Base-by-base conservation (phyloP, 1,140 invertebrate genomes). In the Cardiocondyla obscurior region DNA sequence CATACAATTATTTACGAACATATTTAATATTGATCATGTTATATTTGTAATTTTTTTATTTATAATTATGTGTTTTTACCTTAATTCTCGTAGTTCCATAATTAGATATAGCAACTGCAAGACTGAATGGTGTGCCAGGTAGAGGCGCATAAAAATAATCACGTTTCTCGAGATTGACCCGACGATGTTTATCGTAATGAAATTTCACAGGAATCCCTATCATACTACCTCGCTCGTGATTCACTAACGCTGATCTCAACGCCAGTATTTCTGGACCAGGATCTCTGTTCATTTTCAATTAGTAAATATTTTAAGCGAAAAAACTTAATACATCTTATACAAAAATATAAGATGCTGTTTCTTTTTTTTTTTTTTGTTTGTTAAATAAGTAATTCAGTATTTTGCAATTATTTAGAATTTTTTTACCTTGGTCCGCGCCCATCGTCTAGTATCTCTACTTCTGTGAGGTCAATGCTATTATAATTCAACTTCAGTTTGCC, bases 381-480 rank as follows among this genome's bases (percentile, higher is more conserved):
- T 10, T 7, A 22, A 57, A 8, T 55, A 72, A 25, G 2, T 39
- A 12, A 73, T 39, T 57, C 16, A 1, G 22, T 28, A 19, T 60
- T 33, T 49, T 30, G 1, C 25, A 62, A 60, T 74, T 36, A 2
- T 39, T 0, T 33, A 60, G 0, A 3, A 74, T 73, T 10, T 28
- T 2, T 57, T 49, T 82, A 94, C 93, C 93, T 92, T 62, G 90
- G 95, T 42, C 92, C 95, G 85, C 93, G 94, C 1, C 96, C 95
- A 86, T 97, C 96, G 85, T 97, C 96, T 6, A 97, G 94, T 82
- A 99, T 96, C 93, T 99, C 99, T 16, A 99, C 97, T 94, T 99
- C 98, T 0, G 97, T 97, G n/a, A 99, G 95, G 94, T 99, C 99
- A 28, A 99, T 96, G 90, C 98, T 99, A 93, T 99, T 99, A 93